phyloP scores from a whole-genome alignment of 2,888 invertebrate genomes.

The Dicycla oo region DNA sequence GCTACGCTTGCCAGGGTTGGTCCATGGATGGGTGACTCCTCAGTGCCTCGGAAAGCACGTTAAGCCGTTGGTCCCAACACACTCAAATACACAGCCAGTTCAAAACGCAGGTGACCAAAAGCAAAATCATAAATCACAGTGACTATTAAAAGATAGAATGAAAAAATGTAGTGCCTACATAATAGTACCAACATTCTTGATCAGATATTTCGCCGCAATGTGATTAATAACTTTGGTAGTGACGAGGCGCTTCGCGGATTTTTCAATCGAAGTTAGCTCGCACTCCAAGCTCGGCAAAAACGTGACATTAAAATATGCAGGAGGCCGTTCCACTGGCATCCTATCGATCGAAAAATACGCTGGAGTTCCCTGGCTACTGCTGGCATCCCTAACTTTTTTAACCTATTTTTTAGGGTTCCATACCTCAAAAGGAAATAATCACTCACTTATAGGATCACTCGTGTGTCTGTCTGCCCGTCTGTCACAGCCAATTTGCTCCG shows the following conservation, averaged over 20 bases:
- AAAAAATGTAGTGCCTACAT: constrained; percentile 38
- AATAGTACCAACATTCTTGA: constrained; percentile 63
- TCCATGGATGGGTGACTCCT: too few species aligned
- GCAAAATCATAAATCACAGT: constrained; percentile 46
- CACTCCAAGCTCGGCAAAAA: constrained; percentile 67
- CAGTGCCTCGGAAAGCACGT: too few species aligned
- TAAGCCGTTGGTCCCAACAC: too few species aligned
- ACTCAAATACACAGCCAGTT: neutral
- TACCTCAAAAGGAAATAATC: too few species aligned
- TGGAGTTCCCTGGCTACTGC: constrained; percentile 21
- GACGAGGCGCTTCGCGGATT: constrained; percentile 72
- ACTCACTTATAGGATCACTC: too few species aligned
- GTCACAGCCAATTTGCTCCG: too few species aligned
- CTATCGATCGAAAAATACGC: constrained; percentile 64
- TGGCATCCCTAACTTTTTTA: constrained; percentile 41
- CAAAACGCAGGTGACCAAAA: constrained; percentile 22
- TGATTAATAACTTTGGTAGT: constrained; percentile 75
- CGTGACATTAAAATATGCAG: constrained; percentile 79
- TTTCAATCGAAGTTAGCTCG: constrained; percentile 75
- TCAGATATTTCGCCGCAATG: constrained; percentile 65
- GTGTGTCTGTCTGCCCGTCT: too few species aligned
- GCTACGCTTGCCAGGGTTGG: too few species aligned
- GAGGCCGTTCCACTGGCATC: constrained; percentile 57
- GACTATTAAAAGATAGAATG: constrained; percentile 28
- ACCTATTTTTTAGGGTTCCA: too few species aligned